phyloP scores from a whole-genome alignment of 2,888 invertebrate genomes.

The Conchocele bisecta region DNA sequence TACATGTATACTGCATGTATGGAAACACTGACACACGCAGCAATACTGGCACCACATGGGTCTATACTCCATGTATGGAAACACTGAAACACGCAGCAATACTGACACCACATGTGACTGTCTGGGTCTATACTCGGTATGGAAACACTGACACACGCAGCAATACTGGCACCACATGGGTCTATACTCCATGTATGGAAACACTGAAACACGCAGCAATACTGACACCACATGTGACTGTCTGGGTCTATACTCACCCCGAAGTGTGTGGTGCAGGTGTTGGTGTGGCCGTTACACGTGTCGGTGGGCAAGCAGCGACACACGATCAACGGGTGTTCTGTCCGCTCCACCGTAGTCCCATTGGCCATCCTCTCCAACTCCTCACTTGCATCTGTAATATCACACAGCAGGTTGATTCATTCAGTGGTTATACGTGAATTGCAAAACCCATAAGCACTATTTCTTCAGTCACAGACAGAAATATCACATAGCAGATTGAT shows the following conservation, averaged over 20 bases:
- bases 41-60: too few species aligned
- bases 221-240: not conserved
- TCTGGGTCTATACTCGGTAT: not conserved
- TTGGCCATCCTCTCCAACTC: slow-evolving; percentile 37
- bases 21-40: slow-evolving; percentile 51
- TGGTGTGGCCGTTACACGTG: slow-evolving; percentile 11
- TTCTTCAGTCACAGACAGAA: too few species aligned
- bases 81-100: slow-evolving; percentile 44
- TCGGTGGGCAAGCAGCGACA: slow-evolving; percentile 43
- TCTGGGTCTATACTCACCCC: slow-evolving; percentile 20
- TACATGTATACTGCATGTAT: slow-evolving; percentile 29
- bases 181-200: too few species aligned
- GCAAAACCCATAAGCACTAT: too few species aligned
- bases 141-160: not conserved
- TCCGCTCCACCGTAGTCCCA: not conserved
- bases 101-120: too few species aligned
- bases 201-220: too few species aligned
- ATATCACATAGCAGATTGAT: too few species aligned
- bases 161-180: too few species aligned
- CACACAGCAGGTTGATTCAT: too few species aligned
- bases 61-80: slow-evolving; percentile 37
- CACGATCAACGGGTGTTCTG: slow-evolving; percentile 26
- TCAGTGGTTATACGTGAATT: too few species aligned
- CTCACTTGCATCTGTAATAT: too few species aligned
- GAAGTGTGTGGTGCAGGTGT: slow-evolving; percentile 37